Evolutionary conservation across 2,113 vertebrate genomes (phyloP).

Genomic region (Aegotheles bennettii): DNA sequence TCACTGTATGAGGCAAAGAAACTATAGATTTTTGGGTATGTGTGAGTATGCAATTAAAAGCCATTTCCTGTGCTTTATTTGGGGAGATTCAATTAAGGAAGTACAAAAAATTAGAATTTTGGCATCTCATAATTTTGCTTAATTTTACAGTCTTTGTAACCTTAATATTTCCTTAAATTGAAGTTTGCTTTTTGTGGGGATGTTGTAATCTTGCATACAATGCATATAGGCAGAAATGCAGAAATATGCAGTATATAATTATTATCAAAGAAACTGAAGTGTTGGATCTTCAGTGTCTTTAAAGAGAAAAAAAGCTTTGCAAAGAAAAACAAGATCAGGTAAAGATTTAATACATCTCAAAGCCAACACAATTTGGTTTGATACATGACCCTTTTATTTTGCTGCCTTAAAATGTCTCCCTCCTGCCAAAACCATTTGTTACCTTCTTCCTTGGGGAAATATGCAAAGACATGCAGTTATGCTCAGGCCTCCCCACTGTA

Average conservation of each 20-base stretch:
- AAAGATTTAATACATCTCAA: slow-evolving; percentile 63
- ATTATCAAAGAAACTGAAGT: background rate
- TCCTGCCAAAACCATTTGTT: slow-evolving; percentile 68
- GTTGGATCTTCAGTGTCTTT: background rate
- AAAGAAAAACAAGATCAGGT: slow-evolving; percentile 46
- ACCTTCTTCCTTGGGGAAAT: slow-evolving; percentile 72
- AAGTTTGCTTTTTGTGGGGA: background rate
- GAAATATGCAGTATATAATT: background rate
- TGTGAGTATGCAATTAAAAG: background rate
- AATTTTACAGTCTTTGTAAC: background rate
- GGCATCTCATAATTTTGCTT: background rate
- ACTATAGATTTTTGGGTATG: background rate
- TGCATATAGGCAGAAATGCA: background rate
- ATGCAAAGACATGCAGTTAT: slow-evolving; percentile 69
- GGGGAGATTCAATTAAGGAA: background rate
- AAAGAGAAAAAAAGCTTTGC: slow-evolving; percentile 29
- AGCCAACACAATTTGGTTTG: slow-evolving; percentile 68
- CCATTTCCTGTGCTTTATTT: background rate
- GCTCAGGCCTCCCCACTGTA: slow-evolving; percentile 55
- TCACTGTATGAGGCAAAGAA: background rate
- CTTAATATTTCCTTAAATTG: background rate
- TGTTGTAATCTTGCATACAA: background rate
- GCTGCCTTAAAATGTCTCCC: slow-evolving; percentile 66
- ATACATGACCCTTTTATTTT: slow-evolving; percentile 70
- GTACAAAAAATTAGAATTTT: background rate